These are phyloP conservation scores for Borostomias antarcticus DNA, from an alignment of 2,797 vertebrate genomes.

Conservation along the genomic window DNA sequence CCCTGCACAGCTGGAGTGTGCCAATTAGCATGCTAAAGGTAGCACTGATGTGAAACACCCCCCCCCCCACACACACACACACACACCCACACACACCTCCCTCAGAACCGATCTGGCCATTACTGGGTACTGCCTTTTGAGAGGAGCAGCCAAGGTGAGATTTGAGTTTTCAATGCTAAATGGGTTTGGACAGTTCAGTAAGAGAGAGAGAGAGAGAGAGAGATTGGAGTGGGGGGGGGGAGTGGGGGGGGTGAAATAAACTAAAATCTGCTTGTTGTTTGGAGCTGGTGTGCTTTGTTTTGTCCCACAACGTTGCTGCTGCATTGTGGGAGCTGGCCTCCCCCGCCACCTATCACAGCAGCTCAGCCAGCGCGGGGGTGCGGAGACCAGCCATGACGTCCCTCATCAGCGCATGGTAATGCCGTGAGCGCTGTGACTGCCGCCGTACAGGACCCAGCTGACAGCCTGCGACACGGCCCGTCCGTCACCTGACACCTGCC, in stretches of 20 bases:
- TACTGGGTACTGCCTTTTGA: constrained; percentile 30
- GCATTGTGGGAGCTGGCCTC: neutral
- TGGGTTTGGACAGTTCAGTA: constrained; percentile 27
- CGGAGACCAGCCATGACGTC: constrained; percentile 47
- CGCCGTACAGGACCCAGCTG: constrained; percentile 76
- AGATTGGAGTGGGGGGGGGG: neutral
- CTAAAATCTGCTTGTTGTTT: neutral
- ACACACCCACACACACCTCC: constrained; percentile 4
- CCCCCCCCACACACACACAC: neutral
- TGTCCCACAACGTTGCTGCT: neutral
- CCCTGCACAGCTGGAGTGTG: constrained; percentile 66
- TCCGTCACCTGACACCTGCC: constrained; percentile 82
- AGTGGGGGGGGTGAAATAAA: neutral
- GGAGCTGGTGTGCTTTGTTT: neutral
- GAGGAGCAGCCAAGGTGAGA: constrained; percentile 56
- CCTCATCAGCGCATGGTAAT: constrained; percentile 77
- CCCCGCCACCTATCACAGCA: neutral
- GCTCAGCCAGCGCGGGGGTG: neutral
- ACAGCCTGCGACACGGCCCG: constrained; percentile 77
- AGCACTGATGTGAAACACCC: constrained; percentile 58
- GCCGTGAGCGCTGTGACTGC: constrained; percentile 69
- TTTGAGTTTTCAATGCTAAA: constrained; percentile 55
- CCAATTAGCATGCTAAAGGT: constrained; percentile 79
- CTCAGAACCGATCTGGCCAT: constrained; percentile 53
- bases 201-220: neutral